A percentile compares a stretch with the other conserved stretches of the same genome.
Evolutionary conservation across 2,797 vertebrate species (phyloP).

Genomic region (Bufotes viridis): DNA sequence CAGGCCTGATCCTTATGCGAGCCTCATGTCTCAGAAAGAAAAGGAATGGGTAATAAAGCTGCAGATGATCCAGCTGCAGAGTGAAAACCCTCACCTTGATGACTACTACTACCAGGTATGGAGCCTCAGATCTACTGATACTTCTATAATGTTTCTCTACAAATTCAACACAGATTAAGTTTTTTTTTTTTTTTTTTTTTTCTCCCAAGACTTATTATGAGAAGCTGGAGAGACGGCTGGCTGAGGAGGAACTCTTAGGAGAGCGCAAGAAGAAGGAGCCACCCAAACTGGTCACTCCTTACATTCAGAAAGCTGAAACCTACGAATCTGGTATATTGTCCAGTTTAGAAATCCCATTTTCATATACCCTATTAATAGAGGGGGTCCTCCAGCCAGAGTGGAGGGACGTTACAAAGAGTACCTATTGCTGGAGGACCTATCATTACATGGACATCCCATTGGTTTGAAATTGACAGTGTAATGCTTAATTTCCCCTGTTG

Average conservation of each 20-base stretch:
- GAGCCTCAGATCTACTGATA: neutral
- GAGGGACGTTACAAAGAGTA: no score
- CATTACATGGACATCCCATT: no score
- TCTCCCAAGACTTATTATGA: constrained; percentile 85
- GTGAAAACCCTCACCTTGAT: constrained; percentile 86
- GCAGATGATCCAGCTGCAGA: constrained; percentile 96
- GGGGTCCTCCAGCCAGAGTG: no score
- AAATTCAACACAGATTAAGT: no score
- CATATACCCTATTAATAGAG: neutral
- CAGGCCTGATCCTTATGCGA: constrained; percentile 81
- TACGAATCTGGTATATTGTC: constrained; percentile 83
- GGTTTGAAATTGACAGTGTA: no score
- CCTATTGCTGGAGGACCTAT: no score
- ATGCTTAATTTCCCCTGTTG: no score
- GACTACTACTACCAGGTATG: constrained; percentile 92
- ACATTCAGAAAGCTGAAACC: constrained; percentile 86
- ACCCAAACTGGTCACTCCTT: constrained; percentile 89
- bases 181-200: neutral
- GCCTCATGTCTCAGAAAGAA: constrained; percentile 88
- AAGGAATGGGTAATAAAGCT: constrained; percentile 94
- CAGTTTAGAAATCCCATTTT: neutral
- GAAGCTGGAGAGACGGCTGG: constrained; percentile 83
- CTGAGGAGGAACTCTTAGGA: constrained; percentile 83
- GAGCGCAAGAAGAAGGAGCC: constrained; percentile 82
- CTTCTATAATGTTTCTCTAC: neutral